A percentile compares a stretch with the other conserved stretches of the same genome.
phyloP scores from a whole-genome alignment of 2,797 vertebrate genomes.

The Miichthys miiuy region DNA sequence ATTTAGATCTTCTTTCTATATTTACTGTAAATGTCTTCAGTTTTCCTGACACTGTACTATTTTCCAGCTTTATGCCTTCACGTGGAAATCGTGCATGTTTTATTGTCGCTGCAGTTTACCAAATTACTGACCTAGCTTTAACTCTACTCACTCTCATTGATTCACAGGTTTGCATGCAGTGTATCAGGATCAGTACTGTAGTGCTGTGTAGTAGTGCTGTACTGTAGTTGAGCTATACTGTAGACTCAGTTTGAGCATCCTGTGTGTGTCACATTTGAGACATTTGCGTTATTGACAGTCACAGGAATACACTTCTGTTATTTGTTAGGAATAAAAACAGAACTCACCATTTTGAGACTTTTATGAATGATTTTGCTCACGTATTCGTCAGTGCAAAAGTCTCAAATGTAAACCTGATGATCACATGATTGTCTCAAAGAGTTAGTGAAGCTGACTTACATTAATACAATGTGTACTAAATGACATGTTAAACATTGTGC shows the following conservation, averaged over 20 bases:
- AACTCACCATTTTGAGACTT: too few relatives aligned
- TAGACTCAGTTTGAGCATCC: constrained; percentile 11
- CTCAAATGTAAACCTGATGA: constrained; percentile 19
- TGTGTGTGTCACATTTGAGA: constrained; percentile 29
- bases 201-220: constrained; percentile 10
- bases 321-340: not conserved
- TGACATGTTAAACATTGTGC: constrained; percentile 43
- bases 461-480: constrained; percentile 30
- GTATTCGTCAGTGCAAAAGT: not conserved
- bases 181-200: not conserved
- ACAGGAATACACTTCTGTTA: not conserved
- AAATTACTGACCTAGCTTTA: constrained; percentile 8
- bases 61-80: constrained; percentile 29
- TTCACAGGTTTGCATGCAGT: constrained; percentile 39
- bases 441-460: constrained; percentile 11
- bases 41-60: constrained; percentile 16
- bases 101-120: constrained; percentile 7
- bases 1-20: not conserved
- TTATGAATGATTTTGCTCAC: not conserved
- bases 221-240: not conserved
- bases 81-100: constrained; percentile 42
- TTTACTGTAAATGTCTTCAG: constrained; percentile 16
- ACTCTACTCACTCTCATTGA: constrained; percentile 4
- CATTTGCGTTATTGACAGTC: constrained; percentile 19
- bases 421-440: constrained; percentile 17